Conservation (phyloP, 92 coral and sea anemone species). For the Heteractis magnifica region DNA sequence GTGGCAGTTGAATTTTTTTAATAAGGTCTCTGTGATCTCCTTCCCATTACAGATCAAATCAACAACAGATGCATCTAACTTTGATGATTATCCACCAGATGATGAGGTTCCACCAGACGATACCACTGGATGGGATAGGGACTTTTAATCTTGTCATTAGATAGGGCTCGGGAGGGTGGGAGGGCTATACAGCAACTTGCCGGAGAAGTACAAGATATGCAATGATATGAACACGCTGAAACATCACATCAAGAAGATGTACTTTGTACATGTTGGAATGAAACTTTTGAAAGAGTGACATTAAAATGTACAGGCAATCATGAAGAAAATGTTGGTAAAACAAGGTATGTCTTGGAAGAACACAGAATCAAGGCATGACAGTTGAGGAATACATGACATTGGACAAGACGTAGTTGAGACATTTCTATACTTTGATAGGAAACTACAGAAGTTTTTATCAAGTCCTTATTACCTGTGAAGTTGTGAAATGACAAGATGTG, state of each 20-base stretch:
- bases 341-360: neutral
- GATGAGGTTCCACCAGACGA: constrained; percentile 93
- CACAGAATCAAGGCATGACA: neutral
- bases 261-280: neutral
- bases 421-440: too few relatives aligned
- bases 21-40: neutral
- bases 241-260: neutral
- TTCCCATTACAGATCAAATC: constrained; percentile 76
- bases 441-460: too few relatives aligned
- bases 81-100: constrained; percentile 96
- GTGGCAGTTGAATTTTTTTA: too few relatives aligned
- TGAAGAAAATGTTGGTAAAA: neutral
- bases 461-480: too few relatives aligned
- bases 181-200: too few relatives aligned
- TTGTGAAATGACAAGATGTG: too few relatives aligned
- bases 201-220: neutral
- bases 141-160: constrained; percentile 52
- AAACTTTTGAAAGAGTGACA: neutral
- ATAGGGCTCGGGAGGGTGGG: neutral
- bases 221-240: neutral
- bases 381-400: neutral
- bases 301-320: neutral
- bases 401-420: too few relatives aligned
- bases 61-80: constrained; percentile 93
- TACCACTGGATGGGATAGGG: constrained; percentile 92